phyloP scores from a whole-genome alignment of 2,888 invertebrate genomes.

The Metallyticus violacea region DNA sequence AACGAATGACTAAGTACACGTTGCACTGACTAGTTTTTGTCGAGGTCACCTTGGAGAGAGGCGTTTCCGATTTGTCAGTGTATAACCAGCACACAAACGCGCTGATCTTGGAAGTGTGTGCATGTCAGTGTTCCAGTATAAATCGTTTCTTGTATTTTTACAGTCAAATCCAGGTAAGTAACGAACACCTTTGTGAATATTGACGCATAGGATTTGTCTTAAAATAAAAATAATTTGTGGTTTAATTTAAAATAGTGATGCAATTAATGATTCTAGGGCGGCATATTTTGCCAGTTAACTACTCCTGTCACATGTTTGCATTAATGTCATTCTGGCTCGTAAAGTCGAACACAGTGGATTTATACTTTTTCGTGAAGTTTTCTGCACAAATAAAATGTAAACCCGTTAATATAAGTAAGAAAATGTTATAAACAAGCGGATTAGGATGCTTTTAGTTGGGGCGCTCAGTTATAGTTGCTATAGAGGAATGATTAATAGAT shows the following conservation, averaged over 20 bases:
- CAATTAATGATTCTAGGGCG: no score
- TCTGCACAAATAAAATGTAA: no score
- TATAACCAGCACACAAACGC: conserved; percentile 14
- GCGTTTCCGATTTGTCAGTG: conserved; percentile 17
- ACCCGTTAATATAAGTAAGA: no score
- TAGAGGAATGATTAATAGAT: no score
- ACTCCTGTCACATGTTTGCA: background rate
- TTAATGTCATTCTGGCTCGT: background rate
- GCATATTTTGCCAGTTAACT: background rate
- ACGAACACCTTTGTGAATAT: background rate
- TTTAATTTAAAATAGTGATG: background rate
- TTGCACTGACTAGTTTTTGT: background rate
- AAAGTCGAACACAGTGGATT: no score
- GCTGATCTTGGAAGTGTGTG: background rate
- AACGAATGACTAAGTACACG: background rate
- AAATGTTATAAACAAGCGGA: no score
- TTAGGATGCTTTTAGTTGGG: no score
- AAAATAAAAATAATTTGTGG: background rate
- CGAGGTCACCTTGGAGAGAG: conserved; percentile 27
- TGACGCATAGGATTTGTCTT: background rate
- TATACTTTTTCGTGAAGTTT: no score
- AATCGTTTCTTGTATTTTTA: background rate
- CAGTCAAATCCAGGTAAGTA: background rate
- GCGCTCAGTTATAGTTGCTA: no score
- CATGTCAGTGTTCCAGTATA: background rate